Base-by-base conservation (phyloP, 2,797 vertebrate species). In the Perdix hodgsoniae region DNA sequence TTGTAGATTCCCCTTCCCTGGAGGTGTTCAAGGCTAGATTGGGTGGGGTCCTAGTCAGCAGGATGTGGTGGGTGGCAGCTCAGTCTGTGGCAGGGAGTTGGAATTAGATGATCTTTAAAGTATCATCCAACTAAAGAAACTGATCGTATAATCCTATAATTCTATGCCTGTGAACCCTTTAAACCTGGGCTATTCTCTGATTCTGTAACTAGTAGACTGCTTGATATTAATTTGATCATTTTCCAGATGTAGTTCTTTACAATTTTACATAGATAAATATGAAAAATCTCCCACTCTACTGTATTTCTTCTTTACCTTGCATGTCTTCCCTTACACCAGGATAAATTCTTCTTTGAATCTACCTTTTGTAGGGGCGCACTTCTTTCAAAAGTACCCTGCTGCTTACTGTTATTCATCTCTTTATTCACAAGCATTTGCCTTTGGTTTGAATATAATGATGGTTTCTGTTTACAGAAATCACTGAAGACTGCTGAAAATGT, bases 301-400 rank as follows among this genome's bases (percentile, higher is more conserved):
- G 4, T 35, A 74, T 60, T 50, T 63, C 10, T 70, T 80, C 4
- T 35, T 83, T 56, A 47, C 29, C 4, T 83, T 50, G 7, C 3
- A 12, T 16, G 4, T 14, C 11, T 69, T 77, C 4, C 80, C 3
- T 0, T 29, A 29, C 16, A 29, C 15, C 27, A 52, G 3, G 35
- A 71, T 18, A 12, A 9, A 11, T 7, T 47, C 70, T 19, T 56
- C 71, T 29, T 3, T 22, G 14, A 67, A 13, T 26, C 7, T 4
- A n/a, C 7, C 3, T 76, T 73, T 40, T 31, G 6, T 5, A 15
- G 19, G 3, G 12, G 2, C 2, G n/a, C 2, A 24, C 22, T n/a
- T 5, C 6, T 85, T 35, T 63, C 21, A 33, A 95, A 66, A 49
- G 7, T 7, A 47, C 76, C 10, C 16, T 67, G 10, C 6, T 49